A percentile compares a stretch with the other conserved stretches of the same genome.
Conservation (phyloP, 2,888 invertebrate genomes). For the Rhyacophila evoluta region DNA sequence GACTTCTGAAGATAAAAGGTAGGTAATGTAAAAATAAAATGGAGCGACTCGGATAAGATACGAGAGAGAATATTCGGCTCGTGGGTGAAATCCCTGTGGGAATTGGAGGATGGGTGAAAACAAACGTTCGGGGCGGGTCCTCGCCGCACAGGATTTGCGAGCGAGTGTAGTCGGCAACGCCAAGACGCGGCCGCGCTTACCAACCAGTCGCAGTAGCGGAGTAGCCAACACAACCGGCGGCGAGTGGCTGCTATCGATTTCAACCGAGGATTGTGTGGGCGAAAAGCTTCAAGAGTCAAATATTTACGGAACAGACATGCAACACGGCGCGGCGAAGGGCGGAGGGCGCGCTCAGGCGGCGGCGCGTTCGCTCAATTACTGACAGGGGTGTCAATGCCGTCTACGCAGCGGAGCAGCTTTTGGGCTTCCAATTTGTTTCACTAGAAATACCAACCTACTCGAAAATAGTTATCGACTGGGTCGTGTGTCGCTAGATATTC, state of each 20-base stretch:
- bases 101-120: conserved; percentile 1
- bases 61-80: background rate
- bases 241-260: conserved; percentile 51
- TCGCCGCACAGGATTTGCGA: conserved; percentile 26
- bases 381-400: background rate
- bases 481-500: too few relatives aligned
- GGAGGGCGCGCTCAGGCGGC: conserved; percentile 65
- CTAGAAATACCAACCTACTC: too few relatives aligned
- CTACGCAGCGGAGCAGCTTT: too few relatives aligned
- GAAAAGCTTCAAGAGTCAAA: conserved; percentile 54
- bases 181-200: conserved; percentile 34
- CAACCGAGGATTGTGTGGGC: conserved; percentile 54
- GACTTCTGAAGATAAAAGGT: too few relatives aligned
- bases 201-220: conserved; percentile 20
- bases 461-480: too few relatives aligned
- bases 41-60: background rate
- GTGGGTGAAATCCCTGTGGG: conserved; percentile 5
- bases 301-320: conserved; percentile 55
- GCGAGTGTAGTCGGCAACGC: conserved; percentile 27
- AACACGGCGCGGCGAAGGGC: conserved; percentile 65
- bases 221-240: conserved; percentile 26
- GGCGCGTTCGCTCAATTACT: conserved; percentile 60
- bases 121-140: conserved; percentile 41
- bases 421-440: too few relatives aligned
- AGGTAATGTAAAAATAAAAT: too few relatives aligned